Base-by-base conservation (phyloP, 2,113 vertebrate species). In the Dromas ardeola region DNA sequence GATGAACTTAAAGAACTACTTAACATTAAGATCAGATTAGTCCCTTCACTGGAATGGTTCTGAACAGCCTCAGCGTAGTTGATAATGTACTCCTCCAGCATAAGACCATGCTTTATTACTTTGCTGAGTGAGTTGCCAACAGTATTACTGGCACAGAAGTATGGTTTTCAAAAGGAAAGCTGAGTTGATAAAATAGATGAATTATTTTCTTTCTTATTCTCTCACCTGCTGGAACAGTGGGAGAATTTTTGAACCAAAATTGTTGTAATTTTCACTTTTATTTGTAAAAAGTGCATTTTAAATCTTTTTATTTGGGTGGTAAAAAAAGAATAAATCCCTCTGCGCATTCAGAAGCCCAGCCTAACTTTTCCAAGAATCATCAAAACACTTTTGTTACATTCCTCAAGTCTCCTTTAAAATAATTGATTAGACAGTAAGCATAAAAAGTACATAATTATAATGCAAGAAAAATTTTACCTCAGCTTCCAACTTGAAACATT, bases 401-500 rank as follows among this genome's bases (percentile, higher is more conserved):
- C 63, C 43, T 66, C 63, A 82, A 25, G 69, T 83, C 23, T 78
- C 43, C 80, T 97, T 95, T 94, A 96, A 97, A 97, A 85, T 94
- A 98, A 97, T 88, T 95, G 78, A 97, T 96, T 88, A 93, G 69
- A 88, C 69, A 96, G 95, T 97, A 95, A 93, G 91, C 65, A 95
- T 88, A 95, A 98, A 96, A 92, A 72, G 34, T 73, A 87, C 71
- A 96, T 96, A 97, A 97, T 96, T 98, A 95, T 82, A 67, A 72
- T 49, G 70, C 67, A 71, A 91, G 69, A 86, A 92, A 93, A 95
- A 94, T 23, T 92, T 95, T 97, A 88, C 52, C 40, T 91, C 80
- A 71, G 11, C 43, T 38, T 96, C 76, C 53, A 93, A 79, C 25
- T 53, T 97, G 63, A 85, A 83, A 87, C 1, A 76, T 96, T 95